Base-by-base conservation (phyloP, 2,888 invertebrate species). In the Pomacea canaliculata region DNA sequence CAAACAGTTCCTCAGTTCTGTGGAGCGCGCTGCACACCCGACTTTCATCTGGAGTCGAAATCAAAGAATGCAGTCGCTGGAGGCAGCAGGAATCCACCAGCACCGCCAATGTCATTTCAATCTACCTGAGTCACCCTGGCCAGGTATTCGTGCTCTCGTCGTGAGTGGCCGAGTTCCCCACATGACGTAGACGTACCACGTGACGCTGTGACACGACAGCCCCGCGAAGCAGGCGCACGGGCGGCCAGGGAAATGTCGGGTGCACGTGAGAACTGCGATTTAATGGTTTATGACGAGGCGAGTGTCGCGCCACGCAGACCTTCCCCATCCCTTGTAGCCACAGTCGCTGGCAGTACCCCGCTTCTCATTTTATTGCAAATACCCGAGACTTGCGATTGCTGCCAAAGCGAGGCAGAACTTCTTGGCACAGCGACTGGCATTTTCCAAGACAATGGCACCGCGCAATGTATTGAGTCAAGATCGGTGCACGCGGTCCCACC, bases 241-340 rank as follows among this genome's bases (percentile, higher is more conserved):
- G 56, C 59, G 56, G 13, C 46, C 51, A 27, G 67, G 67, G 65
- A 62, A 72, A 66, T 51, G 27, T 19, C 49, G 23, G 72, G 59
- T 63, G 56, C 73, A 67, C 59, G 67, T 56, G 67, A 67, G 59
- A 73, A 37, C 18, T 37, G 10, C 56, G 66, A 73, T 73, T 63
- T 73, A 73, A 73, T 73, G 73, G 73, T 67, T 73, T 73, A 73
- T 73, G 73, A 73, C 73, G 73, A 73, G 23, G 46, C 46, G 66
- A 66, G 56, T 46, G 19, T 71, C 19, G 27, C n/a, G 19, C 12
- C 46, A 19, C 37, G 7, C 19, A 49, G 49, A 49, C 23, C 5
- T 18, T 23, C 4, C 51, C 27, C 63, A 23, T 63, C 23, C n/a
- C 63, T 23, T 23, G 8, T 7, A 19, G 16, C 19, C 8, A 19